These are phyloP conservation scores for Paramuricea clavata DNA, from an alignment of 92 coral and sea anemone genomes.

Conservation along the genomic window DNA sequence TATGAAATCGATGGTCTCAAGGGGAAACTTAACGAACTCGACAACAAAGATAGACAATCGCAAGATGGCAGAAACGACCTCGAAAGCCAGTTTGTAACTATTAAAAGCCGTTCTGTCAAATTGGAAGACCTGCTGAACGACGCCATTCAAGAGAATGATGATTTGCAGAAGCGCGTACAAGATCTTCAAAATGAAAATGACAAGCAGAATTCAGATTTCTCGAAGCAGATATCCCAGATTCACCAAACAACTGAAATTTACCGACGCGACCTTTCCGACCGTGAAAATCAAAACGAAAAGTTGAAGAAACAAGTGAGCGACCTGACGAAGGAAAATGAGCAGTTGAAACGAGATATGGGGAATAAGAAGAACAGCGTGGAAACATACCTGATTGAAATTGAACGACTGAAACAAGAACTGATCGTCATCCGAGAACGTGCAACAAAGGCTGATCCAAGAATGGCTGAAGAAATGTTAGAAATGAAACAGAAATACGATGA, in stretches of 20 bases:
- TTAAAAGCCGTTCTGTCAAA: slow-evolving; percentile 65
- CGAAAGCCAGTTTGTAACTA: slow-evolving; percentile 66
- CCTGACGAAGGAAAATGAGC: slow-evolving; percentile 82
- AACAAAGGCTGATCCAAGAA: slow-evolving; percentile 31
- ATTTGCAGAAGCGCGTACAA: slow-evolving; percentile 63
- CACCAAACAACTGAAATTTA: slow-evolving; percentile 77
- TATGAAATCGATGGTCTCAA: slow-evolving; percentile 86
- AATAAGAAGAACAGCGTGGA: slow-evolving; percentile 73
- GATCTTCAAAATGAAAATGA: slow-evolving; percentile 83
- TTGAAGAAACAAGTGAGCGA: slow-evolving; percentile 83
- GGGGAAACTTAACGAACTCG: slow-evolving; percentile 80
- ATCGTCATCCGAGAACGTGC: slow-evolving; percentile 39
- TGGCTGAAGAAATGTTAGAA: slow-evolving; percentile 83
- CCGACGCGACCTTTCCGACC: slow-evolving; percentile 75
- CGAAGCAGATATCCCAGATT: slow-evolving; percentile 78
- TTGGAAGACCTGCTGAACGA: slow-evolving; percentile 79
- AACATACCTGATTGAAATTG: slow-evolving; percentile 39
- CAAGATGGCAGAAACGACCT: slow-evolving; percentile 70
- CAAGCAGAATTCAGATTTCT: slow-evolving; percentile 73
- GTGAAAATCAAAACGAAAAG: slow-evolving; percentile 77
- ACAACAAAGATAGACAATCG: slow-evolving; percentile 58
- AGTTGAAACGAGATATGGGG: slow-evolving; percentile 80
- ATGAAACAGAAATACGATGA: slow-evolving; percentile 48
- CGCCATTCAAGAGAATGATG: slow-evolving; percentile 78
- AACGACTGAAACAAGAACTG: slow-evolving; percentile 46